Evolutionary conservation across 1,140 invertebrate genomes (phyloP), one percentile per base, ranked within the genome.

Genomic region (Tetramorium parvispinum): DNA sequence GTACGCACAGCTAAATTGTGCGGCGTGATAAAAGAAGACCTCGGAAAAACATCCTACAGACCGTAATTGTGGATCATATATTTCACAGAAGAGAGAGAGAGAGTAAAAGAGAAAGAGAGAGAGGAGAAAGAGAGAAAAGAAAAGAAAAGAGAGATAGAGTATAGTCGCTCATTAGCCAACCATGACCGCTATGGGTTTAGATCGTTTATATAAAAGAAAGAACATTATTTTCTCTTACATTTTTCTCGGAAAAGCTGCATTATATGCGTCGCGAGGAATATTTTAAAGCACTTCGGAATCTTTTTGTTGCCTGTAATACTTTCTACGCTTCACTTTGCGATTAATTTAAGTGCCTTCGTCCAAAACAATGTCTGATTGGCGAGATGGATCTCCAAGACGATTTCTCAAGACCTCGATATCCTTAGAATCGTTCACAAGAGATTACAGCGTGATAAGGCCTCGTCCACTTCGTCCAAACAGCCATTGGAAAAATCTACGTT

Each of bases 1-100:
- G 16, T 18, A 24, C 57, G 24, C 57, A 55, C 57, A 24, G 43
- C 75, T 78, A 78, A 78, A 78, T 77, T 59, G 75, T 46, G 24
- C 59, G 27, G 24, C 27, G 24, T 79, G 57, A 63, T 63, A 49
- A 78, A 77, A 40, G 75, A 46, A 61, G 40, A 61, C 53, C 53
- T 46, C 55, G 55, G 73, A 46, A 73, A 73, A 53, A 73, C 46
- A 73, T 53, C 0, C 70, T 37, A 40, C 43, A 46, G 27, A 37
- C 49, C 27, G 49, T 71, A 71, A 71, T 49, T 51, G 43, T 21
- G n/a, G 18, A 16, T 21, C 51, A 21, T 37, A 75, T 55, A 75
- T 53, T 27, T 75, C 18, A 13, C 6, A 2, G 32, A n/a, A 51
- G 1, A 24, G 51, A 81, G 51, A 43, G 18, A 43, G n/a, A 65